phyloP scores from a whole-genome alignment of 2,797 vertebrate genomes.

The Borostomias antarcticus region DNA sequence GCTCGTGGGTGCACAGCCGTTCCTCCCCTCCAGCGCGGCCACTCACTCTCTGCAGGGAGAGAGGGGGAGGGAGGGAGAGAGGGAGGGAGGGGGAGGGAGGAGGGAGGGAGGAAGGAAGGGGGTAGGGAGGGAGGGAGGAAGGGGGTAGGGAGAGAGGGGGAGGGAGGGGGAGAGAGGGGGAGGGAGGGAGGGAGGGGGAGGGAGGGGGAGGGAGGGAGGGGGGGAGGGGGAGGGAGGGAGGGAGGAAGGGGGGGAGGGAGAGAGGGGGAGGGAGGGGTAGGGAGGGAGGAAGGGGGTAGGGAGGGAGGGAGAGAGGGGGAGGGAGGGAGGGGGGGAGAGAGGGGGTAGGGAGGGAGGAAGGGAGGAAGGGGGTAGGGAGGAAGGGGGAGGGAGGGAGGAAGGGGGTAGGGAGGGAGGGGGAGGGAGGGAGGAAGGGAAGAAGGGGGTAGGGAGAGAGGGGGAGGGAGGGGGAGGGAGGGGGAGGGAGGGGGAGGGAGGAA shows the following conservation, averaged over 20 bases:
- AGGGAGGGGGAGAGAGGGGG: slow-evolving; percentile 43
- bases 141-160: slow-evolving; percentile 39
- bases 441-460: slow-evolving; percentile 46
- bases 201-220: slow-evolving; percentile 19
- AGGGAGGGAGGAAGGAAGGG: slow-evolving; percentile 20
- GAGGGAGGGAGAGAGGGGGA: slow-evolving; percentile 42
- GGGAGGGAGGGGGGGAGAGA: slow-evolving; percentile 32
- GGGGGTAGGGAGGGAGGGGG: slow-evolving; percentile 14
- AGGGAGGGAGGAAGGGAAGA: slow-evolving; percentile 18
- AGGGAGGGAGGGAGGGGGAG: slow-evolving; percentile 6
- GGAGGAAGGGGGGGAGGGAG: slow-evolving; percentile 36
- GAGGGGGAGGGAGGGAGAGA: slow-evolving; percentile 42
- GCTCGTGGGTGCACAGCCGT: slow-evolving; percentile 50
- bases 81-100: slow-evolving; percentile 15
- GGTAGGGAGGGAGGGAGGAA: slow-evolving; percentile 26
- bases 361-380: slow-evolving; percentile 37
- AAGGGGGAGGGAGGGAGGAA: slow-evolving; percentile 42
- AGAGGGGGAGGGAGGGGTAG: slow-evolving; percentile 24
- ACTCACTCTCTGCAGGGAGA: slow-evolving; percentile 51
- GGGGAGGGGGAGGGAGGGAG: slow-evolving; percentile 37
- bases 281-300: slow-evolving; percentile 5
- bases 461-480: slow-evolving; percentile 36
- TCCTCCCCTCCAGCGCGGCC: slow-evolving; percentile 62
- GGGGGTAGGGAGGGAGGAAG: slow-evolving; percentile 23
- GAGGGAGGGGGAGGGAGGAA: slow-evolving; percentile 23